Evolutionary conservation across 2,888 invertebrate genomes (phyloP).

Genomic region (Hirtodrosophila trivittata): DNA sequence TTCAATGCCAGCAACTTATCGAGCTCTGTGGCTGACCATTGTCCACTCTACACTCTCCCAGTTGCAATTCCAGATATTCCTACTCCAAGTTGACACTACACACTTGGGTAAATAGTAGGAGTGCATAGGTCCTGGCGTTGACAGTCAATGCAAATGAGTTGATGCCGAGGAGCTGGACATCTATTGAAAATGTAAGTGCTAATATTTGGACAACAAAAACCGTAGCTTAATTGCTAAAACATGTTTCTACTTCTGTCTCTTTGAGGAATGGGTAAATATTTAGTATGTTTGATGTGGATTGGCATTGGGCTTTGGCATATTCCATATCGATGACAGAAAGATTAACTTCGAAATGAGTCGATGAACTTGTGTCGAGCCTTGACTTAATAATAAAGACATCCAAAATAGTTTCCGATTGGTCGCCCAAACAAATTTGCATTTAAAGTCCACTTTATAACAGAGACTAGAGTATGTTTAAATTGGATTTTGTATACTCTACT

Average conservation of each 20-base stretch:
- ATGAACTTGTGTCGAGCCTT: too few species aligned
- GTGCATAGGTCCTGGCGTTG: conserved; percentile 16
- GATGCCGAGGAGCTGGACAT: conserved; percentile 49
- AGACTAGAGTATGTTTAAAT: too few species aligned
- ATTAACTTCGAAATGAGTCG: too few species aligned
- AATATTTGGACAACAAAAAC: conserved; percentile 72
- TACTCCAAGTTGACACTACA: conserved; percentile 8
- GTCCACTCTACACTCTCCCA: conserved; percentile 10
- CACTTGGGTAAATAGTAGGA: conserved; percentile 36
- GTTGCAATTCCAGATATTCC: background rate
- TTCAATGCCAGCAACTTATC: conserved; percentile 58
- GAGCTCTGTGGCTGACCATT: conserved; percentile 35
- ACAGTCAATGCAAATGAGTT: conserved; percentile 62
- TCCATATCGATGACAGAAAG: too few species aligned
- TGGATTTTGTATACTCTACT: too few species aligned
- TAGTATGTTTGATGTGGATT: background rate
- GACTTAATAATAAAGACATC: too few species aligned
- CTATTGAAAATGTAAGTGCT: conserved; percentile 71
- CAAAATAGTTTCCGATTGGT: too few species aligned
- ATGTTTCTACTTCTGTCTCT: conserved; percentile 31
- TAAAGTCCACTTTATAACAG: too few species aligned
- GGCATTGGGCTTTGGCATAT: too few species aligned
- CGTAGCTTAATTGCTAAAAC: conserved; percentile 71
- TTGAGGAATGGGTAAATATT: conserved; percentile 6
- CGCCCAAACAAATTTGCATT: too few species aligned